A percentile compares a stretch with the other conserved stretches of the same genome.
Conservation (phyloP, 2,797 vertebrate genomes). For the Sebastes miniatus region DNA sequence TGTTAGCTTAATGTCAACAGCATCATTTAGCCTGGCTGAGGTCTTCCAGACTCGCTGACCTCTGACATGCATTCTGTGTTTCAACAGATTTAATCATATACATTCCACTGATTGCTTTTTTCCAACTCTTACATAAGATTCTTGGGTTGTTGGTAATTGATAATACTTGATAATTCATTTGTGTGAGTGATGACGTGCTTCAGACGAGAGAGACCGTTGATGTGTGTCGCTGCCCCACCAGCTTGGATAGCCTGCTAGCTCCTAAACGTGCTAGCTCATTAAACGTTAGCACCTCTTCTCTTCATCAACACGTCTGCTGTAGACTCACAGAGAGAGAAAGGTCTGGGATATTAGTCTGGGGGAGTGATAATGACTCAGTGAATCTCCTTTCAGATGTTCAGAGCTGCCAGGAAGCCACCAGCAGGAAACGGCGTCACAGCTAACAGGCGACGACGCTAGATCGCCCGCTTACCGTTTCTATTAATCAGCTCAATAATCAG, state of each 20-base stretch:
- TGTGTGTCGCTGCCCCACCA: background rate
- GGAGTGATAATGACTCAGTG: slow-evolving; percentile 49
- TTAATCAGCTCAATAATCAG: slow-evolving; percentile 33
- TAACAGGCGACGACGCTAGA: background rate
- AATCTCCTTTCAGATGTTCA: slow-evolving; percentile 22
- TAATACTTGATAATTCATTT: slow-evolving; percentile 3
- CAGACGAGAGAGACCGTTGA: background rate
- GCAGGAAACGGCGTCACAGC: background rate
- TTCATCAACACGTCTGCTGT: slow-evolving; percentile 52
- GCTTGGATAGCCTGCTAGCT: slow-evolving; percentile 12
- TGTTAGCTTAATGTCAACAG: background rate
- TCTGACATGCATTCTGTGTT: slow-evolving; percentile 23
- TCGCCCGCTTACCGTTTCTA: background rate
- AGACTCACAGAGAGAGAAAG: slow-evolving; percentile 7
- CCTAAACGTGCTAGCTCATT: slow-evolving; percentile 59
- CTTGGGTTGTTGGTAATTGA: background rate
- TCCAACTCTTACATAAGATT: slow-evolving; percentile 45
- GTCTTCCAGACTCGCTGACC: slow-evolving; percentile 9
- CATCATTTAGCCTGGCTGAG: background rate
- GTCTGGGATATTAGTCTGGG: slow-evolving; percentile 29
- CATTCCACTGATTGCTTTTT: slow-evolving; percentile 57
- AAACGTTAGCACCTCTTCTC: slow-evolving; percentile 53
- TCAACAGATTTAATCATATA: slow-evolving; percentile 35
- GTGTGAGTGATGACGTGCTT: background rate
- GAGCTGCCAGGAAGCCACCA: background rate